phyloP scores from a whole-genome alignment of 2,797 vertebrate genomes.

The Xiphophorus birchmanni region DNA sequence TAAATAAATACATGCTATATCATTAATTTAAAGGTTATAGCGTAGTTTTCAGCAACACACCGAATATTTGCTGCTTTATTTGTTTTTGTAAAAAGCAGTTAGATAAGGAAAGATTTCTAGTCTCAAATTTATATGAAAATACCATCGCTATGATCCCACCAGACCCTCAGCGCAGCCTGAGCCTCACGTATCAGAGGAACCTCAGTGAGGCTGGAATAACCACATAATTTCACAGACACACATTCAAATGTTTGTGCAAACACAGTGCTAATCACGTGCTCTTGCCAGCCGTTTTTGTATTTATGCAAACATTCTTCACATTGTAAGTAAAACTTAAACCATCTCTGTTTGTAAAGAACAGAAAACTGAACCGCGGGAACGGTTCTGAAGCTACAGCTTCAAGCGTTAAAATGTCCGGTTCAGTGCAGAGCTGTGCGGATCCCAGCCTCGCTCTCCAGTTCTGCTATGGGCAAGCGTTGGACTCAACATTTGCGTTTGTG shows the following conservation, averaged over 20 bases:
- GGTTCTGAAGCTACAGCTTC: not conserved
- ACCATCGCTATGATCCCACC: not conserved
- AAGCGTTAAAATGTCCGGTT: not conserved
- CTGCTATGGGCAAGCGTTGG: not conserved
- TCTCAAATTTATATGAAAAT: not conserved
- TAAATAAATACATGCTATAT: not conserved
- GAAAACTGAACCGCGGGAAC: not conserved
- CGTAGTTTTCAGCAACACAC: not conserved
- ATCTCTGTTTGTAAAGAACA: not conserved
- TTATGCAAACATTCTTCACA: not conserved
- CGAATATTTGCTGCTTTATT: not conserved
- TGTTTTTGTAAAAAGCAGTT: not conserved
- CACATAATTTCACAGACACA: not conserved
- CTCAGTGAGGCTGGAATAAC: not conserved
- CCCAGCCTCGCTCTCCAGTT: not conserved
- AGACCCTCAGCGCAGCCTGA: not conserved
- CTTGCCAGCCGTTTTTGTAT: not conserved
- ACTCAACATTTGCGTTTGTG: not conserved
- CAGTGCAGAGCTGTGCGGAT: conserved; percentile 1
- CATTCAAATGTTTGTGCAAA: not conserved
- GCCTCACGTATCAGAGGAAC: not conserved
- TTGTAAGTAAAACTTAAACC: not conserved
- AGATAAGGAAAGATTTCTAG: not conserved
- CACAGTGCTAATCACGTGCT: not conserved
- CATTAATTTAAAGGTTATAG: not conserved